Conservation (phyloP, 92 coral and sea anemone species). For the Paramuricea clavata region DNA sequence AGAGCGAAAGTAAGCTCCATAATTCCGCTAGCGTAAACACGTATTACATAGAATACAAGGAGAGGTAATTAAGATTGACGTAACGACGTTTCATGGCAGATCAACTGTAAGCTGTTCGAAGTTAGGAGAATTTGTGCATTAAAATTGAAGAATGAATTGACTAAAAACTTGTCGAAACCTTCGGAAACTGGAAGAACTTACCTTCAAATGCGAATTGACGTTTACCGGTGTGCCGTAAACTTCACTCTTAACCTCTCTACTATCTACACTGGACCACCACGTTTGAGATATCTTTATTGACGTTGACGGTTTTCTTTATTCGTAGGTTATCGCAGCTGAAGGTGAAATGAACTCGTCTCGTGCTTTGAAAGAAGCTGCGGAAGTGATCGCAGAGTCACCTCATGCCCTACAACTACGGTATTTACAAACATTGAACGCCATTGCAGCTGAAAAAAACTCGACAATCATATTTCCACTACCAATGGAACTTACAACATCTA, state of each 20-base stretch:
- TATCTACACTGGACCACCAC: no score
- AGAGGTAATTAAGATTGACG: no score
- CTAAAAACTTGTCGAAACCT: no score
- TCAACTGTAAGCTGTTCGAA: no score
- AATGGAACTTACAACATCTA: conserved; percentile 14
- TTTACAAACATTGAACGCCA: conserved; percentile 46
- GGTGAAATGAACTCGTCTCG: conserved; percentile 54
- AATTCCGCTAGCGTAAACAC: no score
- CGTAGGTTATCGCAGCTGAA: conserved; percentile 44
- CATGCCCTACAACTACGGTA: conserved; percentile 52
- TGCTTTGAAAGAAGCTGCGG: conserved; percentile 47
- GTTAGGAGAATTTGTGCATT: no score
- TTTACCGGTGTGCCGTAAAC: neutral
- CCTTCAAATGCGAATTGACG: no score
- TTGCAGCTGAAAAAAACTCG: conserved; percentile 53
- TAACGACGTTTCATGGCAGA: no score
- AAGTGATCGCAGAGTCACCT: conserved; percentile 37
- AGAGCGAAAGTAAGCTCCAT: conserved; percentile 88
- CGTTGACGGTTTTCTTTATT: neutral
- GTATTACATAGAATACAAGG: no score
- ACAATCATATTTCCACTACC: conserved; percentile 49
- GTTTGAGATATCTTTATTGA: no score
- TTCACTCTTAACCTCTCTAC: neutral
- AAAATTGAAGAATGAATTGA: no score
- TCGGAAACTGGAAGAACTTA: no score